Conservation (phyloP, 2,888 invertebrate species). For the Netelia melanura region DNA sequence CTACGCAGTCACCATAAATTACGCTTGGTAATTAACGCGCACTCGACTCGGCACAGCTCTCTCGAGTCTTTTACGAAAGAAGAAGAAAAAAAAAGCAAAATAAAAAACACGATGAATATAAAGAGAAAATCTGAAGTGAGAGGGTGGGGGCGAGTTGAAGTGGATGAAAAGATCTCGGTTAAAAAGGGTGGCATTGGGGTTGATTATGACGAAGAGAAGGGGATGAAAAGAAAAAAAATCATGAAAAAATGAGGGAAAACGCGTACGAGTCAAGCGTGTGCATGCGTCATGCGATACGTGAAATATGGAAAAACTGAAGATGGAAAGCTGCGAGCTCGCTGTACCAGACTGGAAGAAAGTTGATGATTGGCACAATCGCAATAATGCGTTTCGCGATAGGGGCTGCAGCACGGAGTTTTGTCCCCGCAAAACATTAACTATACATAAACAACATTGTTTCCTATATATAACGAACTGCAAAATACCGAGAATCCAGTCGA, state of each 20-base stretch:
- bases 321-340: slow-evolving; percentile 4
- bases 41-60: slow-evolving; percentile 35
- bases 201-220: slow-evolving; percentile 9
- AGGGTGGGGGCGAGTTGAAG: slow-evolving; percentile 21
- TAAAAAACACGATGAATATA: slow-evolving; percentile 14
- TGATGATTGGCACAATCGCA: slow-evolving; percentile 54
- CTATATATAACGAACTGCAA: slow-evolving; percentile 25
- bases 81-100: slow-evolving; percentile 6
- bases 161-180: slow-evolving; percentile 43
- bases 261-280: background rate
- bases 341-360: slow-evolving; percentile 42
- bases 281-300: background rate
- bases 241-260: slow-evolving; percentile 43
- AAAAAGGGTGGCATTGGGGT: slow-evolving; percentile 26
- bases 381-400: slow-evolving; percentile 50
- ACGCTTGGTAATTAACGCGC: slow-evolving; percentile 63
- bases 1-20: slow-evolving; percentile 57
- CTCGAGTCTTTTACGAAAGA: slow-evolving; percentile 26
- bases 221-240: slow-evolving; percentile 23
- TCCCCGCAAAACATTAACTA: slow-evolving; percentile 16
- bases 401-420: slow-evolving; percentile 33
- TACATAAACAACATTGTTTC: slow-evolving; percentile 47
- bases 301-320: background rate
- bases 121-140: slow-evolving; percentile 46
- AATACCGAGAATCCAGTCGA: slow-evolving; percentile 55